Percentiles rank a stretch among this genome's conserved stretches.
These are phyloP conservation scores for Pitangus sulphuratus DNA, from an alignment of 2,797 vertebrate species.

Conservation along the genomic window DNA sequence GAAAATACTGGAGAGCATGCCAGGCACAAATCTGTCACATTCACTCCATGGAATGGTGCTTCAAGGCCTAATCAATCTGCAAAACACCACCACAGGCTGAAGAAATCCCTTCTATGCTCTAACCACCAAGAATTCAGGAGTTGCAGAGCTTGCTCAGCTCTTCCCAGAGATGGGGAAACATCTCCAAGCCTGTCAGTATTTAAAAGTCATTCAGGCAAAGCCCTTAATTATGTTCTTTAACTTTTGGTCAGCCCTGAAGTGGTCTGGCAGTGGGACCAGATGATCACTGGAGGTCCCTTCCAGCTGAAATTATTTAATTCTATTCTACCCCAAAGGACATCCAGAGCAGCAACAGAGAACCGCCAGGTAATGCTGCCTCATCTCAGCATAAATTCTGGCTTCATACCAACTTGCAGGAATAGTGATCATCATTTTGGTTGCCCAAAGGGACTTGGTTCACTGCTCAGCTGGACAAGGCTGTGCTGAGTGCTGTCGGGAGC, in stretches of 20 bases:
- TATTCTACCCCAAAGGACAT: neutral
- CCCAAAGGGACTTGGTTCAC: neutral
- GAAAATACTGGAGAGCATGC: neutral
- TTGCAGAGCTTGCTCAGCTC: neutral
- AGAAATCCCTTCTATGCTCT: neutral
- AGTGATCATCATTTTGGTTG: neutral
- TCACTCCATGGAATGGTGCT: neutral
- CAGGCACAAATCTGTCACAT: neutral
- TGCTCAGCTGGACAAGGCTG: neutral
- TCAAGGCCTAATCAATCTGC: neutral
- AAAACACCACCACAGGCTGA: neutral
- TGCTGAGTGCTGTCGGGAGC: neutral
- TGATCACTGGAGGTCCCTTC: neutral
- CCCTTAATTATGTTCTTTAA: neutral
- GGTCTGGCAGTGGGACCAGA: neutral
- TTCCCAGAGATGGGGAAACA: neutral
- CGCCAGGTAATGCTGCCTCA: neutral
- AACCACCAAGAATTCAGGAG: neutral
- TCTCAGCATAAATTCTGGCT: neutral
- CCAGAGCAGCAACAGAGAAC: neutral
- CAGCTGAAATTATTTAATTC: neutral
- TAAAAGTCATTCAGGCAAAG: neutral
- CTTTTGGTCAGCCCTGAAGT: neutral
- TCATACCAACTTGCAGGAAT: neutral
- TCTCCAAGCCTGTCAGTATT: neutral